Percentiles rank a stretch among this genome's conserved stretches.
Conservation (phyloP, 2,797 vertebrate genomes). For the Lagocephalus sceleratus region DNA sequence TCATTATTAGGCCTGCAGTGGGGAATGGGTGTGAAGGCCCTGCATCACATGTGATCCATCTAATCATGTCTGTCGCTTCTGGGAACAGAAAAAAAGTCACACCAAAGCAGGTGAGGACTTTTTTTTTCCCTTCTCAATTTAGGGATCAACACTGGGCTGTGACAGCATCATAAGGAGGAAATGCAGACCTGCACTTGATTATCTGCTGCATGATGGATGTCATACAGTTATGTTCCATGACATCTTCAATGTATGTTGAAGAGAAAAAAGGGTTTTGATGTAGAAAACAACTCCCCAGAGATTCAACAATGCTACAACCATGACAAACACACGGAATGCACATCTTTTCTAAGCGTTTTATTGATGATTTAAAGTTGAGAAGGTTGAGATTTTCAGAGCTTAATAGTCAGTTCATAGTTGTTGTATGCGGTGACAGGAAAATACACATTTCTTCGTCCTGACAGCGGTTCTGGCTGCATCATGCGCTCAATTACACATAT, state of each 20-base stretch:
- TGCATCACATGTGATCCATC: conserved; percentile 36
- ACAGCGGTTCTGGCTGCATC: too few species aligned
- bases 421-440: not conserved
- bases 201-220: conserved; percentile 5
- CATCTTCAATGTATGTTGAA: conserved; percentile 17
- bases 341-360: not conserved
- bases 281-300: conserved; percentile 20
- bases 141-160: not conserved
- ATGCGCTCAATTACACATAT: too few species aligned
- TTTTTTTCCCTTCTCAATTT: conserved; percentile 2
- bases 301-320: not conserved
- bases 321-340: conserved; percentile 1
- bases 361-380: not conserved
- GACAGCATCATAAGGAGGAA: conserved; percentile 1
- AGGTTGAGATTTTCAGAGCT: too few species aligned
- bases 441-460: not conserved
- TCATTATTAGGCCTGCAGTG: conserved; percentile 35
- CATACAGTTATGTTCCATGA: conserved; percentile 16
- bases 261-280: conserved; percentile 30
- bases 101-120: conserved; percentile 15
- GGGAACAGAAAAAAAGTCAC: conserved; percentile 22
- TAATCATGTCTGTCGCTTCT: conserved; percentile 46
- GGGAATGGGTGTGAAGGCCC: conserved; percentile 2
- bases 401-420: too few species aligned
- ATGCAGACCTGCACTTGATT: not conserved